Percentiles rank a stretch among this genome's conserved stretches.
Conservation (phyloP, 2,797 vertebrate genomes). For the Chrysocyon brachyurus region DNA sequence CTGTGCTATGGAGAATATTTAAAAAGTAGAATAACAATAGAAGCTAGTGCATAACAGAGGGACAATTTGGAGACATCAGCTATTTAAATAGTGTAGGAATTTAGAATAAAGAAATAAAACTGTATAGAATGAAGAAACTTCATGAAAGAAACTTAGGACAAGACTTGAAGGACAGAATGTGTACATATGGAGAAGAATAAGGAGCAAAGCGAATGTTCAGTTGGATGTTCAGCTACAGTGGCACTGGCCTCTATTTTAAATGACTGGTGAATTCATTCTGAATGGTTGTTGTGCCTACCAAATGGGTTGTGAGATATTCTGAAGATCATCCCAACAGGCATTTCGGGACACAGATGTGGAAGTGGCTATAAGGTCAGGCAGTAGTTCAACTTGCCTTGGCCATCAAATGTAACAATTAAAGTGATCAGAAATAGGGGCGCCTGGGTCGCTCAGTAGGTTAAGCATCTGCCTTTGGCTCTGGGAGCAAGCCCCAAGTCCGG, state of each 20-base stretch:
- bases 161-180: background rate
- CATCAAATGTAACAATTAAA: conserved; percentile 55
- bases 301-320: conserved; percentile 42
- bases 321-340: conserved; percentile 2
- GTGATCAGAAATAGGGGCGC: background rate
- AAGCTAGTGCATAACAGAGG: background rate
- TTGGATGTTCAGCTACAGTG: background rate
- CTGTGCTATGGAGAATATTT: background rate
- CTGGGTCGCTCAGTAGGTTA: too few species aligned
- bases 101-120: conserved; percentile 51
- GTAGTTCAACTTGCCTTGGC: background rate
- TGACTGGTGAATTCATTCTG: background rate
- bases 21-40: background rate
- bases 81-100: background rate
- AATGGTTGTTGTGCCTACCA: conserved; percentile 8
- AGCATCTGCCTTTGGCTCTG: too few species aligned
- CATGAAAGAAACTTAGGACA: background rate
- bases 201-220: background rate
- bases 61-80: background rate
- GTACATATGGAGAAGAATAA: background rate
- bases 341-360: conserved; percentile 16
- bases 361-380: background rate
- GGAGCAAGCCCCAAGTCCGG: too few species aligned
- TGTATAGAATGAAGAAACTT: background rate
- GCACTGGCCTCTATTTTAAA: background rate